A percentile compares a stretch with the other conserved stretches of the same genome.
phyloP scores from a whole-genome alignment of 2,888 invertebrate species.

The Elmis aenea region DNA sequence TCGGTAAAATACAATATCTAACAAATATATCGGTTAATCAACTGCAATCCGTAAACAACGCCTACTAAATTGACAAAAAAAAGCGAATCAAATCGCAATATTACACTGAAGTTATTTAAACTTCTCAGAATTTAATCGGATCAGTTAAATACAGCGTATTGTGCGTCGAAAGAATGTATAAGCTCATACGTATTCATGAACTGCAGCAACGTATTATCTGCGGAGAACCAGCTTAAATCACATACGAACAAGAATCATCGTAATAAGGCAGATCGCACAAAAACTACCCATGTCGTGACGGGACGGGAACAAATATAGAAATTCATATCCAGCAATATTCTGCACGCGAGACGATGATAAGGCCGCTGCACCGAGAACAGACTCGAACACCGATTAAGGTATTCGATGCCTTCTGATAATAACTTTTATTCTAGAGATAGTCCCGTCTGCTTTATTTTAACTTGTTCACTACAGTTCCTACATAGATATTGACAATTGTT shows the following conservation, averaged over 20 bases:
- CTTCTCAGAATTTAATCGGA: too few species aligned
- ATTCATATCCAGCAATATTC: conserved; percentile 25
- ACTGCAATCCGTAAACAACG: too few species aligned
- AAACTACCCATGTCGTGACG: conserved; percentile 18
- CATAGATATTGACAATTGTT: conserved; percentile 35
- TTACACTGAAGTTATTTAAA: too few species aligned
- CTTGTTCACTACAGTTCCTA: conserved; percentile 28
- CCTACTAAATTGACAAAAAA: too few species aligned
- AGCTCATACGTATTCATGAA: too few species aligned
- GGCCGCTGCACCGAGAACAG: conserved; percentile 10
- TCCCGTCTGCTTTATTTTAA: conserved; percentile 29
- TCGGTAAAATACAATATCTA: too few species aligned
- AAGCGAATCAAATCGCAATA: too few species aligned
- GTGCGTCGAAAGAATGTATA: too few species aligned
- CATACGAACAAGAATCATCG: conserved; percentile 13
- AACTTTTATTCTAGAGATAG: conserved; percentile 31
- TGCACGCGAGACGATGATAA: conserved; percentile 23
- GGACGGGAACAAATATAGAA: conserved; percentile 22
- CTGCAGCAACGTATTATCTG: too few species aligned
- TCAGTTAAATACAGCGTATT: too few species aligned
- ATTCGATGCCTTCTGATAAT: conserved; percentile 27
- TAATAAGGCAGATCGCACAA: conserved; percentile 17
- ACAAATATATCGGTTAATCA: too few species aligned
- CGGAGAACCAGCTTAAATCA: conserved; percentile 11
- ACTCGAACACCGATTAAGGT: conserved; percentile 14